Percentiles rank a stretch among this genome's conserved stretches.
phyloP scores from a whole-genome alignment of 2,888 invertebrate species.

The Didymodactylos carnosus region DNA sequence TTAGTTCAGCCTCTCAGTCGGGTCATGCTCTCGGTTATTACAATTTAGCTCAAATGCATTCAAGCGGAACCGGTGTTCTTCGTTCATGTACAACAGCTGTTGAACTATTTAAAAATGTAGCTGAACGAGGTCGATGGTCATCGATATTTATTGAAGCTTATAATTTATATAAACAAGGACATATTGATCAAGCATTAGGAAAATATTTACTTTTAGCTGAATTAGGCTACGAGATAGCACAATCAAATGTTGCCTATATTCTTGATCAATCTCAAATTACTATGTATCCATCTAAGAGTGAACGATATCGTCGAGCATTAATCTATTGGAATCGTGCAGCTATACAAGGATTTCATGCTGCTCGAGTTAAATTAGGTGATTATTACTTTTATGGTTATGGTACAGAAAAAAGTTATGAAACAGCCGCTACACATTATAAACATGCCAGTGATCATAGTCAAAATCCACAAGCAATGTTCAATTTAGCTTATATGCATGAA shows the following conservation, averaged over 20 bases:
- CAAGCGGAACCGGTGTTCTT: slow-evolving; percentile 68
- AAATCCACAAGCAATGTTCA: slow-evolving; percentile 94
- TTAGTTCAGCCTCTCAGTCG: slow-evolving; percentile 82
- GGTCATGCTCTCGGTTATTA: slow-evolving; percentile 90
- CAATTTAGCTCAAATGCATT: slow-evolving; percentile 91
- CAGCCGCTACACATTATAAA: slow-evolving; percentile 65
- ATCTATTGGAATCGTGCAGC: slow-evolving; percentile 83
- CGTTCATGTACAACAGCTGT: slow-evolving; percentile 81
- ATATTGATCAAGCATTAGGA: slow-evolving; percentile 58
- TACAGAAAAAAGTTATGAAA: slow-evolving; percentile 71
- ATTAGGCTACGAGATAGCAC: slow-evolving; percentile 85
- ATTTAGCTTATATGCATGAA: slow-evolving; percentile 97
- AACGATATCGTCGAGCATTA: slow-evolving; percentile 61
- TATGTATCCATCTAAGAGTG: slow-evolving; percentile 36
- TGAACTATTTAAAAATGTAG: slow-evolving; percentile 89
- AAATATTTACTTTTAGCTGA: slow-evolving; percentile 79
- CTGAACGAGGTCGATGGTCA: slow-evolving; percentile 58
- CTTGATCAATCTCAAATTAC: slow-evolving; percentile 42
- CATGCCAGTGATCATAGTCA: slow-evolving; percentile 78
- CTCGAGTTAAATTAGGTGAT: slow-evolving; percentile 78
- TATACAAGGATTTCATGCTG: slow-evolving; percentile 56
- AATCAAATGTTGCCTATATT: slow-evolving; percentile 83
- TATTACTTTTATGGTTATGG: slow-evolving; percentile 94
- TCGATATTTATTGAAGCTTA: slow-evolving; percentile 64
- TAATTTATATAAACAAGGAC: slow-evolving; percentile 58